Evolutionary conservation across 2,797 vertebrate genomes (phyloP).

Genomic region (Brachyalestes nurse): DNA sequence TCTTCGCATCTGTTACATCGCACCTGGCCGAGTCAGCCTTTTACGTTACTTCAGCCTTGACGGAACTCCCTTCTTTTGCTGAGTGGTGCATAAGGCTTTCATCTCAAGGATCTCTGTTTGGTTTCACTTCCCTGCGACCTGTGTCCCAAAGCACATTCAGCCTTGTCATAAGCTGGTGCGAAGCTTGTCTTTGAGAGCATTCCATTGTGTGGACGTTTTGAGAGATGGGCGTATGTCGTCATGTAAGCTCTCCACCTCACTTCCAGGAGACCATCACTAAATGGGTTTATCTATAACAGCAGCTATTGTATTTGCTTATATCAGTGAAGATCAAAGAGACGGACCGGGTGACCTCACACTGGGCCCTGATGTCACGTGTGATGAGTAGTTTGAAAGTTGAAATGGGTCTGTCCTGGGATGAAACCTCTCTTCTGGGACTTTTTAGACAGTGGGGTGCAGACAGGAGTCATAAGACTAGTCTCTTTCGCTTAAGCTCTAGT

Average conservation of each 20-base stretch:
- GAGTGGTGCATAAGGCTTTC: conserved; percentile 33
- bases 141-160: conserved; percentile 43
- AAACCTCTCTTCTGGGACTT: conserved; percentile 25
- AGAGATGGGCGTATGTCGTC: conserved; percentile 32
- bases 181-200: conserved; percentile 4
- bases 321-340: conserved; percentile 33
- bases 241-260: conserved; percentile 14
- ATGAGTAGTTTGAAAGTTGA: conserved; percentile 8
- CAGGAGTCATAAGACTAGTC: not conserved
- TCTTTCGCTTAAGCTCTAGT: not conserved
- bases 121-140: conserved; percentile 51
- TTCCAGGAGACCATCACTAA: conserved; percentile 15
- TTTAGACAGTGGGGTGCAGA: not conserved
- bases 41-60: conserved; percentile 68
- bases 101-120: conserved; percentile 50
- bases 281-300: conserved; percentile 13
- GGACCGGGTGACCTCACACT: conserved; percentile 26
- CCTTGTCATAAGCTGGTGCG: conserved; percentile 17
- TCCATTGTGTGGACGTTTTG: conserved; percentile 35
- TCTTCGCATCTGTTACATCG: conserved; percentile 70
- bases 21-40: conserved; percentile 76
- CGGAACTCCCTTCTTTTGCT: conserved; percentile 52
- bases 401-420: not conserved
- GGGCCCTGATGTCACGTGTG: conserved; percentile 22
- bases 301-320: conserved; percentile 22